These are phyloP conservation scores for Lycophotia porphyrea DNA, from an alignment of 2,888 invertebrate species.

Conservation along the genomic window DNA sequence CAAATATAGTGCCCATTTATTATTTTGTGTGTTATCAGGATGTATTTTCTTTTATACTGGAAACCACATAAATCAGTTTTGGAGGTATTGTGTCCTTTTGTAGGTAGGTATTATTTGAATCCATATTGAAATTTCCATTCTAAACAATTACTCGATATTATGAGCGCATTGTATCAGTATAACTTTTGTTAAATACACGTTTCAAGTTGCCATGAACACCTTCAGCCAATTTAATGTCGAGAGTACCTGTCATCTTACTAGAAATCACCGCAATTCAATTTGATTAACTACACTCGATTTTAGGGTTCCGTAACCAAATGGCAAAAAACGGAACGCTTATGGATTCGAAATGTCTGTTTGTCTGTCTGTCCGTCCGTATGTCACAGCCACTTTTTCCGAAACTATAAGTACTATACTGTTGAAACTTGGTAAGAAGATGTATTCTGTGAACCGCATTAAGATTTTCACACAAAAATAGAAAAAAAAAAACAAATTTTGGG, in stretches of 20 bases:
- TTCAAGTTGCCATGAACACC: not conserved
- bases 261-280: not conserved
- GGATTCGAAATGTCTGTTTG: too few relatives aligned
- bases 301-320: too few relatives aligned
- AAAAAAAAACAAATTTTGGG: too few relatives aligned
- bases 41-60: slow-evolving; percentile 27
- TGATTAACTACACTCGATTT: not conserved
- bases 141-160: not conserved
- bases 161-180: not conserved
- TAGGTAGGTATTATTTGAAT: not conserved
- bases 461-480: too few relatives aligned
- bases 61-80: slow-evolving; percentile 24
- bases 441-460: too few relatives aligned
- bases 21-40: slow-evolving; percentile 27
- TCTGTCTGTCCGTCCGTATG: too few relatives aligned
- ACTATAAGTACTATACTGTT: too few relatives aligned
- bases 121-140: not conserved
- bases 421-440: too few relatives aligned
- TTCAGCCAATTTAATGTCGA: not conserved
- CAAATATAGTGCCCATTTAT: slow-evolving; percentile 47
- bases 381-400: too few relatives aligned
- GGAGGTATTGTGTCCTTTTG: not conserved
- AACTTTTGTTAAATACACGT: not conserved
- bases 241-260: not conserved
- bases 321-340: too few relatives aligned